A percentile compares a stretch with the other conserved stretches of the same genome.
Evolutionary conservation across 2,888 invertebrate species (phyloP).

Genomic region (Chaetogeoica ovagalla): DNA sequence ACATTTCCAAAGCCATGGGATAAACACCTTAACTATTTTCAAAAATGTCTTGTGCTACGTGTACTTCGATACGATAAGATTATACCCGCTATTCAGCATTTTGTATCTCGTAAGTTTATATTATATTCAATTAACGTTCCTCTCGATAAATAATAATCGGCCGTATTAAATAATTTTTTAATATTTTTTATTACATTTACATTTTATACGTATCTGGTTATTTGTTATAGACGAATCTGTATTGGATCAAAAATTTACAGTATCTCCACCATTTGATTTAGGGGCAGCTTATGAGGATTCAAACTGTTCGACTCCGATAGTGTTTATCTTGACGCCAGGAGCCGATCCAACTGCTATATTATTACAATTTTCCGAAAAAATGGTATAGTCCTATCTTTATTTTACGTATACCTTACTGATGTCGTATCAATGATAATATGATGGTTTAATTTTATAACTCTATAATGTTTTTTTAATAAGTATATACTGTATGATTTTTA

Average conservation of each 20-base stretch:
- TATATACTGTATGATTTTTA: too few relatives aligned
- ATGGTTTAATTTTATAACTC: too few relatives aligned
- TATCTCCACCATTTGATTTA: slow-evolving; percentile 76
- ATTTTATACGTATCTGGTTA: slow-evolving; percentile 60
- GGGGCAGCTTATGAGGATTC: slow-evolving; percentile 76
- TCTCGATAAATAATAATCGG: too few relatives aligned
- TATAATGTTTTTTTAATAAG: too few relatives aligned
- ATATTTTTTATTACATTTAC: too few relatives aligned
- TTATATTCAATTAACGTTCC: too few relatives aligned
- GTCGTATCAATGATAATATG: too few relatives aligned
- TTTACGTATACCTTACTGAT: too few relatives aligned
- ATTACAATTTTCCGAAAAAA: slow-evolving; percentile 75
- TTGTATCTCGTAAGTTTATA: slow-evolving; percentile 63
- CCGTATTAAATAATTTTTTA: slow-evolving; percentile 63
- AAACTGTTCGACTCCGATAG: slow-evolving; percentile 72
- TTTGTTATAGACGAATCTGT: slow-evolving; percentile 62
- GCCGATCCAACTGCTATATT: slow-evolving; percentile 81
- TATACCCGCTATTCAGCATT: slow-evolving; percentile 74
- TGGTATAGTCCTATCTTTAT: slow-evolving; percentile 58
- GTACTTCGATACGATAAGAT: slow-evolving; percentile 88
- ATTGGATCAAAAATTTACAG: slow-evolving; percentile 26
- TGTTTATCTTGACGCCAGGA: slow-evolving; percentile 81
- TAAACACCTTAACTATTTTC: slow-evolving; percentile 67
- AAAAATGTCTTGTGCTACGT: slow-evolving; percentile 76
- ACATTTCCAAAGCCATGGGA: slow-evolving; percentile 74